A percentile compares a stretch with the other conserved stretches of the same genome.
Evolutionary conservation across 2,113 vertebrate genomes (phyloP).

Genomic region (Polypterus senegalus): DNA sequence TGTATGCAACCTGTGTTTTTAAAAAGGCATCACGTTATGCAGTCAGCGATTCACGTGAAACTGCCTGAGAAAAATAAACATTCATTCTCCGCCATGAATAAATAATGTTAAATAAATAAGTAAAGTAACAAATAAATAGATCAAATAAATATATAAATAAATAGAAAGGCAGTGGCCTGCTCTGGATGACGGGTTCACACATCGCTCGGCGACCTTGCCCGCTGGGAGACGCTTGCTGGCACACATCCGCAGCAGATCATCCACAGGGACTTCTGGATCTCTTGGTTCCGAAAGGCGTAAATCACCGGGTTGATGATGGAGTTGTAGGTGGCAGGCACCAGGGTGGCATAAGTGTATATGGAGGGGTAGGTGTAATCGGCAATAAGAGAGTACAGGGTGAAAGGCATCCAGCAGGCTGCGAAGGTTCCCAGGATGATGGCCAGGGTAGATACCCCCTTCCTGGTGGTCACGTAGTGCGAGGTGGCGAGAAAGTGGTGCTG

Average conservation of each 20-base stretch:
- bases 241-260: conserved; percentile 86
- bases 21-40: too few species aligned
- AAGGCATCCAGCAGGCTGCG: conserved; percentile 97
- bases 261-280: conserved; percentile 96
- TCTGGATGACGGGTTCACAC: conserved; percentile 51
- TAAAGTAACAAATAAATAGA: too few species aligned
- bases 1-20: too few species aligned
- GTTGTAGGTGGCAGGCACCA: conserved; percentile 95
- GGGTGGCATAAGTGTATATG: conserved; percentile 93
- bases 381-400: conserved; percentile 89
- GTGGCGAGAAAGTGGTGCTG: conserved; percentile 96
- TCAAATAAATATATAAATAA: too few species aligned
- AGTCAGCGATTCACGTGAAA: too few species aligned
- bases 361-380: conserved; percentile 94
- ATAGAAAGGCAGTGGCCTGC: background rate
- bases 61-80: too few species aligned
- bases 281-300: conserved; percentile 96
- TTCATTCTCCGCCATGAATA: too few species aligned
- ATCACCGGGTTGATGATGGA: conserved; percentile 97
- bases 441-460: conserved; percentile 94
- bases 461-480: conserved; percentile 97
- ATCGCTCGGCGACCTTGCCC: conserved; percentile 86
- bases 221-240: conserved; percentile 70
- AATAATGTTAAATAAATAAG: too few species aligned
- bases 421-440: conserved; percentile 96